phyloP scores from a whole-genome alignment of 2,888 invertebrate species.

The Plagodis pulveraria region DNA sequence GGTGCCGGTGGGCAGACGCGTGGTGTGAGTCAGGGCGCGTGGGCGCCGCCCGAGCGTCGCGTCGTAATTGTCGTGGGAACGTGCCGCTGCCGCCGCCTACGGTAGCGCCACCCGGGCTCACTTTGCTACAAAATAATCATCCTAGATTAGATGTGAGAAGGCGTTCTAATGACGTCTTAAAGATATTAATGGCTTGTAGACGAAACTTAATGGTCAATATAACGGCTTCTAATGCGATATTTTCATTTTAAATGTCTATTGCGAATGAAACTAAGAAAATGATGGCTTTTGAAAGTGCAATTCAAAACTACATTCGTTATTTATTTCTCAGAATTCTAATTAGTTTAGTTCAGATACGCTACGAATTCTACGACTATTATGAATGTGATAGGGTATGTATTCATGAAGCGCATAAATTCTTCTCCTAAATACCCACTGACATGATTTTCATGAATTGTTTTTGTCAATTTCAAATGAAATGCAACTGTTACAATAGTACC shows the following conservation, averaged over 20 bases:
- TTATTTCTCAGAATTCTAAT: too few species aligned
- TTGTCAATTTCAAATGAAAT: too few species aligned
- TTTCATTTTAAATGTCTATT: not conserved
- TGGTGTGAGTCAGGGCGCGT: constrained; percentile 57
- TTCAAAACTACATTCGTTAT: too few species aligned
- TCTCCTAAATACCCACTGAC: too few species aligned
- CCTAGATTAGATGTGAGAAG: constrained; percentile 14
- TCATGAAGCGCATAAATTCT: too few species aligned
- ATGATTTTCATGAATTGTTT: too few species aligned
- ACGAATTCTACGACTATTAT: too few species aligned
- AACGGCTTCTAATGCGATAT: not conserved
- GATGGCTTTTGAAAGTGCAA: too few species aligned
- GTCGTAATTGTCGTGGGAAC: constrained; percentile 80
- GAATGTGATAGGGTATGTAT: too few species aligned
- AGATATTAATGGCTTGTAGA: constrained; percentile 2
- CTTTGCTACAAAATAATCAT: constrained; percentile 14
- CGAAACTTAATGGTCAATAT: not conserved
- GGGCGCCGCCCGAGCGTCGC: constrained; percentile 39
- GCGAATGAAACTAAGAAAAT: too few species aligned
- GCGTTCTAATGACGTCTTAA: constrained; percentile 17
- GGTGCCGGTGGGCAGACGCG: constrained; percentile 24
- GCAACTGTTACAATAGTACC: too few species aligned
- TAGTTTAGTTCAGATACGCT: too few species aligned
- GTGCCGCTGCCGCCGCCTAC: constrained; percentile 35
- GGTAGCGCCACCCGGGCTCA: constrained; percentile 41